Percentiles rank a stretch among this genome's conserved stretches.
Evolutionary conservation across 1,140 invertebrate species (phyloP).

Genomic region (Oryctes rhinoceros): DNA sequence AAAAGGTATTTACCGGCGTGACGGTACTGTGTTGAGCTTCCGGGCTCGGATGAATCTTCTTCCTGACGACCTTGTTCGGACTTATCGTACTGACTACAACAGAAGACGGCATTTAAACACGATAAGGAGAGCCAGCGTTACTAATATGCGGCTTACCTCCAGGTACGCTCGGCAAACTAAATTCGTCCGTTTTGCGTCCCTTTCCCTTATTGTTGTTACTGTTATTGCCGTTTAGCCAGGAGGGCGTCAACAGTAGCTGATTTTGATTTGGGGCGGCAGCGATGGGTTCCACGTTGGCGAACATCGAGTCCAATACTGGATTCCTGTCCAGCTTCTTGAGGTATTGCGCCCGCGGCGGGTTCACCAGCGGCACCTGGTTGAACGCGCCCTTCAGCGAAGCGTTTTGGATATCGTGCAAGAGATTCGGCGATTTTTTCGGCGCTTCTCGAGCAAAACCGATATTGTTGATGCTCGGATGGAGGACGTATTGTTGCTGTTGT

Average conservation of each 20-base stretch:
- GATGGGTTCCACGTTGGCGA: conserved; percentile 44
- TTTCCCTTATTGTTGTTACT: conserved; percentile 51
- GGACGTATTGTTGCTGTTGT: conserved; percentile 43
- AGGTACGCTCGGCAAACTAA: conserved; percentile 63
- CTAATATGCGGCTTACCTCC: conserved; percentile 58
- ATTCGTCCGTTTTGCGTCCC: conserved; percentile 57
- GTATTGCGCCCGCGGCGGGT: conserved; percentile 49
- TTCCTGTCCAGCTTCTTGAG: conserved; percentile 54
- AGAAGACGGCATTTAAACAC: not conserved
- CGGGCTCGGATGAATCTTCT: conserved; percentile 57
- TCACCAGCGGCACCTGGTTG: conserved; percentile 50
- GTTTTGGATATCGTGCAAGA: conserved; percentile 48
- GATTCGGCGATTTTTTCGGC: conserved; percentile 53
- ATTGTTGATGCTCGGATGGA: conserved; percentile 59
- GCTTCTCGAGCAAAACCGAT: conserved; percentile 52
- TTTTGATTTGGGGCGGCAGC: not conserved
- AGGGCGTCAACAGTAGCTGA: conserved; percentile 42
- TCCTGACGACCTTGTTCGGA: conserved; percentile 63
- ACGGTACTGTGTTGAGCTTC: conserved; percentile 41
- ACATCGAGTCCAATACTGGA: conserved; percentile 47
- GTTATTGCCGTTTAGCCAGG: conserved; percentile 48
- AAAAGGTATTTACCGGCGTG: conserved; percentile 57
- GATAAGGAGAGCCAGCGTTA: not conserved
- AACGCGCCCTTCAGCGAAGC: conserved; percentile 43
- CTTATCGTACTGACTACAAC: conserved; percentile 62